Percentiles rank a stretch among this genome's conserved stretches.
phyloP scores from a whole-genome alignment of 2,888 invertebrate species.

The Marasmarcha lunaedactyla region DNA sequence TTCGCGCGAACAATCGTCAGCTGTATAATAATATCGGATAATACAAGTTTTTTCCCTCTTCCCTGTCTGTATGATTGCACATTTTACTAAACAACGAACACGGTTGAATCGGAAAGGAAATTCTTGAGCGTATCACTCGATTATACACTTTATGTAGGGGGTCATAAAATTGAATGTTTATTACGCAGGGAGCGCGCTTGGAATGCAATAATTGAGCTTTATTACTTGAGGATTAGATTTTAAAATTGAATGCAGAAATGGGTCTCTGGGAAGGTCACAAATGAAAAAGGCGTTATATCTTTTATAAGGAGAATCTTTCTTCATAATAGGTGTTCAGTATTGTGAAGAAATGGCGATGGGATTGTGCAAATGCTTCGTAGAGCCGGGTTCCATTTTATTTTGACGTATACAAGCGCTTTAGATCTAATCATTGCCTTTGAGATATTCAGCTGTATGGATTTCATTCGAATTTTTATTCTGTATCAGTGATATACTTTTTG shows the following conservation, averaged over 20 bases:
- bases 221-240: slow-evolving; percentile 20
- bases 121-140: slow-evolving; percentile 20
- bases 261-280: slow-evolving; percentile 23
- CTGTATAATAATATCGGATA: slow-evolving; percentile 41
- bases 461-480: no score
- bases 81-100: slow-evolving; percentile 50
- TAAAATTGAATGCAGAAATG: slow-evolving; percentile 15
- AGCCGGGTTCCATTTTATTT: slow-evolving; percentile 23
- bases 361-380: slow-evolving; percentile 39
- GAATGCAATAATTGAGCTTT: slow-evolving; percentile 17
- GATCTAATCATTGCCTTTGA: slow-evolving; percentile 22
- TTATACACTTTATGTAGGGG: slow-evolving; percentile 15
- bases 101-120: slow-evolving; percentile 30
- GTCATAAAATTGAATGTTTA: slow-evolving; percentile 8
- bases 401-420: slow-evolving; percentile 17
- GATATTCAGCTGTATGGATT: slow-evolving; percentile 16
- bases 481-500: no score
- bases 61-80: slow-evolving; percentile 58
- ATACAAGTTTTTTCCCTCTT: slow-evolving; percentile 40
- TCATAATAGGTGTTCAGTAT: slow-evolving; percentile 47
- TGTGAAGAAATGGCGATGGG: slow-evolving; percentile 33
- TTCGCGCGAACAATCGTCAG: slow-evolving; percentile 39
- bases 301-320: slow-evolving; percentile 45
- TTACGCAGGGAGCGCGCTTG: slow-evolving; percentile 11
- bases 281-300: slow-evolving; percentile 35